Evolutionary conservation across 1,140 invertebrate genomes (phyloP).

Genomic region (Aplysia californica): DNA sequence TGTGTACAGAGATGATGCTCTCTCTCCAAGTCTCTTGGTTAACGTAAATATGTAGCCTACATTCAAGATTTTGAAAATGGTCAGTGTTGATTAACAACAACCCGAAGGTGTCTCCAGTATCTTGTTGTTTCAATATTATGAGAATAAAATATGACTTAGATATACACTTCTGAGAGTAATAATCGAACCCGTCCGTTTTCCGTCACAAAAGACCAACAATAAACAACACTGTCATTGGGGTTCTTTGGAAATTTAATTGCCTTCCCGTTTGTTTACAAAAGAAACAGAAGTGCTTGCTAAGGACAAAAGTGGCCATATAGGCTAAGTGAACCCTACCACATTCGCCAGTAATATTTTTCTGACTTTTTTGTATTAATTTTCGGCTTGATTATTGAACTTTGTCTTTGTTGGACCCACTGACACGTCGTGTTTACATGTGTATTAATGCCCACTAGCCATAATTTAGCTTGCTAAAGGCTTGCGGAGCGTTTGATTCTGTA

Average conservation of each 20-base stretch:
- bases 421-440: too few relatives aligned
- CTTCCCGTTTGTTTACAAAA: too few relatives aligned
- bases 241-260: not conserved
- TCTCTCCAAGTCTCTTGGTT: not conserved
- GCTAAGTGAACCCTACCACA: too few relatives aligned
- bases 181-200: not conserved
- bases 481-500: too few relatives aligned
- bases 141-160: not conserved
- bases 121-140: not conserved
- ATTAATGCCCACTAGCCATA: too few relatives aligned
- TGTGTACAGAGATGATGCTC: not conserved
- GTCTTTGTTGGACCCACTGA: too few relatives aligned
- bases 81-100: not conserved
- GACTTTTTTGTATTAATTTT: too few relatives aligned
- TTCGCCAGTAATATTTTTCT: too few relatives aligned
- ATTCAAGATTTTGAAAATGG: not conserved
- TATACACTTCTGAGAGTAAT: not conserved
- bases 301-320: too few relatives aligned
- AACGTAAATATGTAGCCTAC: not conserved
- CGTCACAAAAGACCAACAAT: not conserved
- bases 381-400: too few relatives aligned
- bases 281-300: too few relatives aligned
- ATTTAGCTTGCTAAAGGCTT: too few relatives aligned
- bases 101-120: not conserved
- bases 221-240: not conserved